Evolutionary conservation across 2,888 invertebrate genomes (phyloP).

Genomic region (Meloe dianella): DNA sequence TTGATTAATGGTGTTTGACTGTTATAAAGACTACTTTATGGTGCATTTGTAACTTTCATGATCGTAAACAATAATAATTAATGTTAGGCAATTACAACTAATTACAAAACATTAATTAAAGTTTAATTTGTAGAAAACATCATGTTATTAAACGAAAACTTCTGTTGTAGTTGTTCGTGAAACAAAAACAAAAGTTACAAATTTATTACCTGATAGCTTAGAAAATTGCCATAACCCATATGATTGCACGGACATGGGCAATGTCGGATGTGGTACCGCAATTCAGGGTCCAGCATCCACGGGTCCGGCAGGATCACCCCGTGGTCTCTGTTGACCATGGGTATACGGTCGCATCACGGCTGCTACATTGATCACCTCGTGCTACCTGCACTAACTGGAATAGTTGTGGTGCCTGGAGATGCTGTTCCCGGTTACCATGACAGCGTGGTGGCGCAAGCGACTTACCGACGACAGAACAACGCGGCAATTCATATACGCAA

Average conservation of each 20-base stretch:
- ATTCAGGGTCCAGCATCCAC: constrained; percentile 74
- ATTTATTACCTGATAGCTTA: constrained; percentile 91
- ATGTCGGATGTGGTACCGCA: constrained; percentile 86
- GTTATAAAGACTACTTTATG: too few species aligned
- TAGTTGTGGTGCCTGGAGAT: constrained; percentile 49
- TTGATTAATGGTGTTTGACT: not conserved
- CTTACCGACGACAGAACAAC: constrained; percentile 32
- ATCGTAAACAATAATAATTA: too few species aligned
- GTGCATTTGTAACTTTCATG: too few species aligned
- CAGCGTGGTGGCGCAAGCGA: constrained; percentile 59
- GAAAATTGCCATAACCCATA: constrained; percentile 91
- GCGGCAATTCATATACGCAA: constrained; percentile 20
- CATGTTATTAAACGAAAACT: too few species aligned
- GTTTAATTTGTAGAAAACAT: too few species aligned
- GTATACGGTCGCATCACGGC: constrained; percentile 56
- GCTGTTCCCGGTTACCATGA: constrained; percentile 50
- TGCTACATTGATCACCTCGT: constrained; percentile 50
- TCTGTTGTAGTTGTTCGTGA: not conserved
- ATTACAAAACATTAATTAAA: too few species aligned
- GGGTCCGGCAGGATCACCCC: constrained; percentile 59
- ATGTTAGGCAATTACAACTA: too few species aligned
- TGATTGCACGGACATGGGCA: constrained; percentile 92
- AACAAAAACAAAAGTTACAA: too few species aligned
- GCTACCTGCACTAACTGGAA: constrained; percentile 54
- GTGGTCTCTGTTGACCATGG: constrained; percentile 58